Evolutionary conservation across 2,888 invertebrate species (phyloP).

Genomic region (Ceriagrion tenellum): DNA sequence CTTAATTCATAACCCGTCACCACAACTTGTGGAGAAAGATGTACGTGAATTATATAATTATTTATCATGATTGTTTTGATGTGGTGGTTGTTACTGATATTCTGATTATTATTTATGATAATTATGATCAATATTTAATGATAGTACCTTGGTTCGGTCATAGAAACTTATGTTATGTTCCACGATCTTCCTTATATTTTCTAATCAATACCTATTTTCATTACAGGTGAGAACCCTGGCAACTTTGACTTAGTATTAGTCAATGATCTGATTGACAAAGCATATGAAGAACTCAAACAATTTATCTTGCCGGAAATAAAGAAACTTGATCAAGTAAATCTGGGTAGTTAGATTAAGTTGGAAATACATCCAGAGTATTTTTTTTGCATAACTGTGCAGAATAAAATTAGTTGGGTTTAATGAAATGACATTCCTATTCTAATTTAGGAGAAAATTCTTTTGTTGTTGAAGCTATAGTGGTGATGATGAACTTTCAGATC

Average conservation of each 20-base stretch:
- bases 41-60: no score
- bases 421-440: slow-evolving; percentile 54
- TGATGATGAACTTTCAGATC: background rate
- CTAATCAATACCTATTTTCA: slow-evolving; percentile 56
- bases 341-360: background rate
- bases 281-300: slow-evolving; percentile 87
- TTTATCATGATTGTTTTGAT: no score
- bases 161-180: no score
- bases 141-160: no score
- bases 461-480: background rate
- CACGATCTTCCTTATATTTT: background rate
- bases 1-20: no score
- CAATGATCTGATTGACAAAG: slow-evolving; percentile 90
- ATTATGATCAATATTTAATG: no score
- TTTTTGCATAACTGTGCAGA: background rate
- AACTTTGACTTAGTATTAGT: slow-evolving; percentile 92
- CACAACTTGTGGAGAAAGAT: no score
- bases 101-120: no score
- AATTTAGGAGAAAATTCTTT: slow-evolving; percentile 37
- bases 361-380: background rate
- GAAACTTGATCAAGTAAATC: slow-evolving; percentile 73
- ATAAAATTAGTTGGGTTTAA: slow-evolving; percentile 19
- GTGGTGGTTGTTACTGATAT: no score
- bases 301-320: slow-evolving; percentile 84
- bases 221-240: slow-evolving; percentile 82